Evolutionary conservation across 2,113 vertebrate genomes (phyloP), one percentile per base, ranked within the genome.

Genomic region (Suricata suricatta): DNA sequence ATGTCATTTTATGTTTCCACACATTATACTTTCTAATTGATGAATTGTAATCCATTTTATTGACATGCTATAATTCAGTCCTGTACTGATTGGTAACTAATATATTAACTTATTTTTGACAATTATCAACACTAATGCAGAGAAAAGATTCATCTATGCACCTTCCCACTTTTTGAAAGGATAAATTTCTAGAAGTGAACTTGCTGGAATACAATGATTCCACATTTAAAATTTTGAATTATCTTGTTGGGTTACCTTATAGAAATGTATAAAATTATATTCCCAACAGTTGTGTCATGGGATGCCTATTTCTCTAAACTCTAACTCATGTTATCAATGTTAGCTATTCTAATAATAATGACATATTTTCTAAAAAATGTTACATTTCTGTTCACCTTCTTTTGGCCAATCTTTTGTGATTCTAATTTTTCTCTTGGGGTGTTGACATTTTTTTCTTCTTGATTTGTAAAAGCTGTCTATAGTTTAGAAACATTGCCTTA

Each of bases 401-500:
- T 72, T 72, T 52, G 12, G n/a, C 23, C 41, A 38, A 5, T 94
- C 15, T 96, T 84, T 89, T 82, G 23, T 95, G 41, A 76, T 68
- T 38, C 2, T 7, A 35, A 69, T 87, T 92, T 94, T 95, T 64
- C n/a, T 88, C 1, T 82, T 95, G 68, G 14, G 47, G 33, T 81
- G 5, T 95, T 90, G 41, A 74, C 29, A 57, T 60, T 85, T 84
- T 79, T 82, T 90, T 86, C 35, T 88, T 50, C 35, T 2, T 63
- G 29, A 69, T 84, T 94, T 88, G 19, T 96, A 84, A 96, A 38
- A 80, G 35, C 8, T 87, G 23, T 80, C 91, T 93, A 77, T 76
- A 77, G 89, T 96, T 96, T 89, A 81, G 33, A 93, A 93, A 82
- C 16, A 80, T 92, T 83, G 88, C 10, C 41, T 95, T 63, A 21